These are phyloP conservation scores for Cyclura pinguis DNA, from an alignment of 2,797 vertebrate species.

Conservation along the genomic window DNA sequence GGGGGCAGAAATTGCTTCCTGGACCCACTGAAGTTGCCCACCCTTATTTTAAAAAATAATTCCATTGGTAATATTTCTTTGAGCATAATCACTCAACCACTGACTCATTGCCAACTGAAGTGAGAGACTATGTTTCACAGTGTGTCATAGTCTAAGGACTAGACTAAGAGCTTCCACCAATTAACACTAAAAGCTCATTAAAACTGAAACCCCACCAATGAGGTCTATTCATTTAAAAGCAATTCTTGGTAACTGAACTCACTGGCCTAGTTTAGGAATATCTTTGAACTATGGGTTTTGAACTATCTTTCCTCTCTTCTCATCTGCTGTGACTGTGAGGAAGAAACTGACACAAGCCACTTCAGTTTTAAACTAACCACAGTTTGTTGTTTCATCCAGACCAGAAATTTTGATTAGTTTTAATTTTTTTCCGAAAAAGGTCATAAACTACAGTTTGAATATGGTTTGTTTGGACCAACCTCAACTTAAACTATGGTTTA, in stretches of 20 bases:
- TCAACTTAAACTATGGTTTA: background rate
- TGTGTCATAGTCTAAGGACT: background rate
- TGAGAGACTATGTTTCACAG: background rate
- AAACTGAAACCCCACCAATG: background rate
- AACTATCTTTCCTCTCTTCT: background rate
- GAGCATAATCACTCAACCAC: background rate
- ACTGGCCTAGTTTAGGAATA: background rate
- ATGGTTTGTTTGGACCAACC: background rate
- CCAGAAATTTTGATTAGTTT: background rate
- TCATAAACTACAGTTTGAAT: background rate
- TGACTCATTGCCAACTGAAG: background rate
- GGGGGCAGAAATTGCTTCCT: too few relatives aligned
- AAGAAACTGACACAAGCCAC: background rate
- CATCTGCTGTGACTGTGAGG: background rate
- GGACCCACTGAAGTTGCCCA: too few relatives aligned
- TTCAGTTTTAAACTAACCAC: background rate
- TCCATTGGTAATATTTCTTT: background rate
- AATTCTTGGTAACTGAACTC: background rate
- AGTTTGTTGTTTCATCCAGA: background rate
- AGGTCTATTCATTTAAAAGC: background rate
- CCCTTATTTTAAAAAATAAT: background rate
- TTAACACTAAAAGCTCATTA: background rate
- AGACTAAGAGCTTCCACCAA: background rate
- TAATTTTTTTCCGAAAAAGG: too few relatives aligned
- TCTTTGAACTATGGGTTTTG: background rate